A percentile compares a stretch with the other conserved stretches of the same genome.
Conservation (phyloP, 2,888 invertebrate genomes). For the Monochamus alternatus region DNA sequence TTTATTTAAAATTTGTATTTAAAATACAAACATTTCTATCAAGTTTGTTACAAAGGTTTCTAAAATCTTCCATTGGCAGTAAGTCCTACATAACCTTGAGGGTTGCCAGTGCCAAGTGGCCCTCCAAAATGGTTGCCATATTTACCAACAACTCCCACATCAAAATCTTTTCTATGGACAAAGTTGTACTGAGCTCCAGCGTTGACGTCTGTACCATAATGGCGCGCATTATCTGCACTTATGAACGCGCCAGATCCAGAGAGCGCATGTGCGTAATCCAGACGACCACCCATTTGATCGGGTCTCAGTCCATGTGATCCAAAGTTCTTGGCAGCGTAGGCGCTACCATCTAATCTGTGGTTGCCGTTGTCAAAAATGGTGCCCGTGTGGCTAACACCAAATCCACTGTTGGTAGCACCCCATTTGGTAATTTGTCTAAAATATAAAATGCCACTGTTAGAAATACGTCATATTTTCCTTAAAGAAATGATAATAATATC, state of each 20-base stretch:
- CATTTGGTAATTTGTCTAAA: constrained; percentile 23
- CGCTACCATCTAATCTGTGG: constrained; percentile 53
- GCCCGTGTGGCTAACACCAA: constrained; percentile 49
- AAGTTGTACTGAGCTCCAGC: constrained; percentile 53
- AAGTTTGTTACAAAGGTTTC: too few relatives aligned
- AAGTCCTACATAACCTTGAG: constrained; percentile 42
- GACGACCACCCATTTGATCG: constrained; percentile 49
- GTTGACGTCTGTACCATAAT: constrained; percentile 52
- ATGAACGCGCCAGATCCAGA: constrained; percentile 51
- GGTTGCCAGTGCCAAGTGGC: constrained; percentile 49
- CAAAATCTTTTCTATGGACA: constrained; percentile 48
- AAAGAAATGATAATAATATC: too few relatives aligned
- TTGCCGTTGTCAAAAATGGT: constrained; percentile 52
- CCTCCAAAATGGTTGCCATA: constrained; percentile 56
- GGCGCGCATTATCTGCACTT: constrained; percentile 48
- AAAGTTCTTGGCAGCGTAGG: constrained; percentile 54
- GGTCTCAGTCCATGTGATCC: constrained; percentile 44
- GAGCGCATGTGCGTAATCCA: constrained; percentile 52
- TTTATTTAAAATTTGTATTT: too few relatives aligned
- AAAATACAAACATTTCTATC: too few relatives aligned
- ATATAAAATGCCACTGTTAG: neutral
- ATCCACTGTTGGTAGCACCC: constrained; percentile 14
- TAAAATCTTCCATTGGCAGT: constrained; percentile 16
- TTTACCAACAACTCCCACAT: constrained; percentile 52
- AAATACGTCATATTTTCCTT: too few relatives aligned